phyloP scores from a whole-genome alignment of 2,888 invertebrate species.

The Bursaphelenchus okinawaensis region DNA sequence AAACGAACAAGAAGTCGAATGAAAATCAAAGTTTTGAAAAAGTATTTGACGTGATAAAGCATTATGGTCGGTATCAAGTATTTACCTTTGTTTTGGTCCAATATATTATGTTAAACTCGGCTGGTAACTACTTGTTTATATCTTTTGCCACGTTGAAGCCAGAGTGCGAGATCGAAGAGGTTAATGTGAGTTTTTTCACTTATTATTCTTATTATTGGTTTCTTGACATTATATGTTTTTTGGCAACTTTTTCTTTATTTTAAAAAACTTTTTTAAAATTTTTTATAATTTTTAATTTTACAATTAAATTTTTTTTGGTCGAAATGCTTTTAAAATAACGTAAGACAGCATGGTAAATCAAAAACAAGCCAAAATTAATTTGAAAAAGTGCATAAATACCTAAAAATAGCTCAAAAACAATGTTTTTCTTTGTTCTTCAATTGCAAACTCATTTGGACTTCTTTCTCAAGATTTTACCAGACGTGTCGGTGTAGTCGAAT shows the following conservation, averaged over 20 bases:
- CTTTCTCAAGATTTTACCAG: no score
- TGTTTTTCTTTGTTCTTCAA: no score
- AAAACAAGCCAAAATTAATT: no score
- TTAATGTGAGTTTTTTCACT: slow-evolving; percentile 1
- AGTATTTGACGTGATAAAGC: slow-evolving; percentile 26
- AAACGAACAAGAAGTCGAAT: no score
- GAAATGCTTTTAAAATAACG: no score
- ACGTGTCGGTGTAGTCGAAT: no score
- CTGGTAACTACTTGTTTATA: slow-evolving; percentile 34
- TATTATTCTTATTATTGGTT: background rate
- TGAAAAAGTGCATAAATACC: no score
- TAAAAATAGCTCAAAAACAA: no score
- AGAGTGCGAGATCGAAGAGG: slow-evolving; percentile 7
- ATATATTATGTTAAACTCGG: slow-evolving; percentile 32
- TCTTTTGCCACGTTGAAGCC: slow-evolving; percentile 30
- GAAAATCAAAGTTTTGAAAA: slow-evolving; percentile 24
- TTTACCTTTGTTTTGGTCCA: slow-evolving; percentile 29
- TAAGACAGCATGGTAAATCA: no score
- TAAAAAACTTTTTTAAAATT: background rate
- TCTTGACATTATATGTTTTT: background rate
- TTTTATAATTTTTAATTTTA: no score
- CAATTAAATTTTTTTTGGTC: no score
- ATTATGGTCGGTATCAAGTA: slow-evolving; percentile 33
- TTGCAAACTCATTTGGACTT: no score
- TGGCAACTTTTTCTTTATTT: background rate